Evolutionary conservation across 2,888 invertebrate species (phyloP).

Genomic region (Galerucella calmariensis): DNA sequence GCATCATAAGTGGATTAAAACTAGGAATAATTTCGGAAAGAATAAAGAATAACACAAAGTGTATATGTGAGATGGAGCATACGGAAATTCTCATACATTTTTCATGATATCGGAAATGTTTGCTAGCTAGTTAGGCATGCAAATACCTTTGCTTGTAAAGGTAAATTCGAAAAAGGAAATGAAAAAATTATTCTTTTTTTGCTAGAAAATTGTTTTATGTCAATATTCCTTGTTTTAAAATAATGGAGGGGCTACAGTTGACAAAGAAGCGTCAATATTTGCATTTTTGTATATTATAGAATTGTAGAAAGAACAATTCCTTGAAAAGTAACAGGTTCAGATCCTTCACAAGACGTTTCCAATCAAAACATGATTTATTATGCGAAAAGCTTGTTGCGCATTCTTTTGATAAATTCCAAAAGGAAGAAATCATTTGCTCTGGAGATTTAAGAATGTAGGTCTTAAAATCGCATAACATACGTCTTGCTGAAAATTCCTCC

Average conservation of each 20-base stretch:
- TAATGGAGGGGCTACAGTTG: neutral
- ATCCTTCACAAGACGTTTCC: too few species aligned
- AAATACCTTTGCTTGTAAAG: slow-evolving; percentile 55
- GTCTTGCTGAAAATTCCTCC: too few species aligned
- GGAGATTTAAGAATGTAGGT: too few species aligned
- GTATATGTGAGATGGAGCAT: slow-evolving; percentile 56
- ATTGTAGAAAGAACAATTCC: too few species aligned
- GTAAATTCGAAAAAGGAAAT: slow-evolving; percentile 28
- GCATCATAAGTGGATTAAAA: slow-evolving; percentile 54
- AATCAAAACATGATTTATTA: too few species aligned
- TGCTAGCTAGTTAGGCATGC: slow-evolving; percentile 61
- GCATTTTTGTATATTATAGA: too few species aligned
- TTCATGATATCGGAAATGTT: slow-evolving; percentile 60
- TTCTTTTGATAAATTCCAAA: too few species aligned
- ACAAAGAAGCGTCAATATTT: too few species aligned
- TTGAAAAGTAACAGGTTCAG: too few species aligned
- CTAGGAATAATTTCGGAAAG: slow-evolving; percentile 53
- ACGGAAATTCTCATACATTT: slow-evolving; percentile 59
- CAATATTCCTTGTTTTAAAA: neutral
- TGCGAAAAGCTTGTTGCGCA: too few species aligned
- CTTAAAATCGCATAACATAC: too few species aligned
- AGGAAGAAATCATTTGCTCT: too few species aligned
- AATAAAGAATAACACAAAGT: slow-evolving; percentile 49
- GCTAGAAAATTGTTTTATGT: neutral
- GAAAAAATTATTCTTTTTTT: slow-evolving; percentile 26